Conservation (phyloP, 2,797 vertebrate genomes). For the Anguilla marmorata region DNA sequence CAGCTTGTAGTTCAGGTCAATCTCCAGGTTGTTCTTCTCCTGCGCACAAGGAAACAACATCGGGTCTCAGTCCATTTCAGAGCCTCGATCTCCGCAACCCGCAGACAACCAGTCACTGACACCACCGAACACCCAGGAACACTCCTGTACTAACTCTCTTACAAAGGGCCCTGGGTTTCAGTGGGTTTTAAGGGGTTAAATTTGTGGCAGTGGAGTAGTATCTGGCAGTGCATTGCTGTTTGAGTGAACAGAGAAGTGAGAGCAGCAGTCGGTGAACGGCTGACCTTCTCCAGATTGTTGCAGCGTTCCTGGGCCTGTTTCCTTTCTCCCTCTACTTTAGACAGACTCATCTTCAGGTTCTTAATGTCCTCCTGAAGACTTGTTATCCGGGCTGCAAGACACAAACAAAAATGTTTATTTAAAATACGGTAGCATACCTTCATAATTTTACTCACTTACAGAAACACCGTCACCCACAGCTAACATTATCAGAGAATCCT, state of each 20-base stretch:
- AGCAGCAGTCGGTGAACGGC: background rate
- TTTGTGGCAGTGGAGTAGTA: background rate
- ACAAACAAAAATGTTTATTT: background rate
- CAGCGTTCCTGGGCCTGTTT: conserved; percentile 91
- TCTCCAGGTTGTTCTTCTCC: conserved; percentile 98
- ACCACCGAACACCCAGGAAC: background rate
- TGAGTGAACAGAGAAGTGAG: background rate
- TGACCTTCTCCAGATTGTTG: conserved; percentile 94
- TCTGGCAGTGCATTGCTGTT: background rate
- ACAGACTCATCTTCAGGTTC: conserved; percentile 83
- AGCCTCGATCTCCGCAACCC: background rate
- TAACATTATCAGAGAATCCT: background rate
- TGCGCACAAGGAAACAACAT: conserved; percentile 50
- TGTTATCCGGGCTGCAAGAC: conserved; percentile 77
- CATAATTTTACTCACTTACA: conserved; percentile 8
- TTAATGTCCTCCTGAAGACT: conserved; percentile 93
- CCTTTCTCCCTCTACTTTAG: conserved; percentile 86
- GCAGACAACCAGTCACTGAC: background rate
- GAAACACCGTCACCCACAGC: background rate
- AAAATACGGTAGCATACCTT: background rate
- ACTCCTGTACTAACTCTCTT: no score
- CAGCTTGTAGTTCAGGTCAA: conserved; percentile 96
- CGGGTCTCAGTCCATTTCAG: background rate
- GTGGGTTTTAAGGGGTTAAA: background rate
- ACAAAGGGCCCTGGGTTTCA: no score